Base-by-base conservation (phyloP, 2,113 vertebrate species). In the Nesoenas mayeri region DNA sequence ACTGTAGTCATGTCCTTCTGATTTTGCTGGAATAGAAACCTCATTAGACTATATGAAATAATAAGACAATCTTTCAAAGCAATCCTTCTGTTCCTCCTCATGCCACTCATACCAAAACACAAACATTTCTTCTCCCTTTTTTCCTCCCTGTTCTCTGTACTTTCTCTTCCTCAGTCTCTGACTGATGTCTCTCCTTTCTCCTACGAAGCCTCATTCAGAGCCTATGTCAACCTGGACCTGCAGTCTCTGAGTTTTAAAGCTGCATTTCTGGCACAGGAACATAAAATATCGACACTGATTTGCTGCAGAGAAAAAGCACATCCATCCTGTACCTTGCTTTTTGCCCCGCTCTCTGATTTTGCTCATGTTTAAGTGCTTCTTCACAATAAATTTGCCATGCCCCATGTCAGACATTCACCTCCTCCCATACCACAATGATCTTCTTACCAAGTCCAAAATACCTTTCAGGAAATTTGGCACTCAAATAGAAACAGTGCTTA, bases 391-490 rank as follows among this genome's bases (percentile, higher is more conserved):
- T 36, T 80, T 32, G 7, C 88, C 90, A 88, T 80, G 82, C 73
- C 86, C 93, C 91, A 89, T 81, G 64, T 85, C 95, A 86, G 73
- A 88, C 69, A 10, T 4, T 75, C 96, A 92, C 92, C 77, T 74
- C 73, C 61, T 87, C 69, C 57, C 96, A 91, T 95, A 29, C 86
- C 96, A 96, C 94, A 36, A 91, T 17, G 15, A 81, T 91, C 36
- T 96, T 96, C 86, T 91, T 88, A 53, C 5, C 70, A 94, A 94
- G 93, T 95, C 94, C 91, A 95, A 96, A 96, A 91, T 96, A 95
- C 86, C 91, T 97, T 97, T 97, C 96, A 93, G 94, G 95, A 96
- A 96, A 85, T 95, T 58, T 56, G 85, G 92, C 91, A 93, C 85
- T 88, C 77, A 28, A 53, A 66, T 29, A 75, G 88, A 81, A 81